phyloP scores from a whole-genome alignment of 2,888 invertebrate species.

The Eubasilissa splendida region DNA sequence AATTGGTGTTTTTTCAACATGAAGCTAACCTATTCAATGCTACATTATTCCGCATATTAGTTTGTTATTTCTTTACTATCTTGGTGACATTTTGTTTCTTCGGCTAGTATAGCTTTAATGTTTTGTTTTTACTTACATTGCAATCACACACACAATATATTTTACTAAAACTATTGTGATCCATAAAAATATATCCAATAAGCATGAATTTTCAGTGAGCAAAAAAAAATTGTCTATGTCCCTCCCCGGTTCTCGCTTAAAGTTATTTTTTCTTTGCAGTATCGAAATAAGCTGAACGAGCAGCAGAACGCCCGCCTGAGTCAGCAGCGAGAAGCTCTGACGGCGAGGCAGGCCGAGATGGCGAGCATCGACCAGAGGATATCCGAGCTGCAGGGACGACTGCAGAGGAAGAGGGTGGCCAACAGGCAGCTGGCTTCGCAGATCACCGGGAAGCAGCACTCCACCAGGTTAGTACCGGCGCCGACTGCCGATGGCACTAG shows the following conservation, averaged over 20 bases:
- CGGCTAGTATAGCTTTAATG: no score
- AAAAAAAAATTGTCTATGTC: no score
- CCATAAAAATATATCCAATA: no score
- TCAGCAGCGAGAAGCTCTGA: slow-evolving; percentile 90
- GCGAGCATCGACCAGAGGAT: slow-evolving; percentile 93
- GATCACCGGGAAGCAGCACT: slow-evolving; percentile 55
- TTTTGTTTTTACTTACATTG: no score
- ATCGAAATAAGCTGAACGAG: slow-evolving; percentile 95
- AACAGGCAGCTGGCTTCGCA: slow-evolving; percentile 79
- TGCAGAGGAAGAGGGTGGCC: slow-evolving; percentile 89
- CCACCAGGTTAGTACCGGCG: slow-evolving; percentile 6
- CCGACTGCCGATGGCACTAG: not conserved
- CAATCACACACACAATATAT: no score
- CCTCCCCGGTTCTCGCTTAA: not conserved
- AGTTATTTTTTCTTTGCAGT: slow-evolving; percentile 74
- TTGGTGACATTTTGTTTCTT: no score
- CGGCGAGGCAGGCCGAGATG: slow-evolving; percentile 92
- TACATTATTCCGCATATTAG: no score
- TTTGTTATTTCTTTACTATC: no score
- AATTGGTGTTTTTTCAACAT: no score
- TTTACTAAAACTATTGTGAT: no score
- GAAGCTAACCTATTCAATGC: no score
- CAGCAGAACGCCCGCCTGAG: slow-evolving; percentile 93
- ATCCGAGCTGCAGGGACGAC: slow-evolving; percentile 91
- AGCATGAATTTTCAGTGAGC: no score